A percentile compares a stretch with the other conserved stretches of the same genome.
Evolutionary conservation across 2,888 invertebrate species (phyloP).

Genomic region (Rhyacophila evoluta): DNA sequence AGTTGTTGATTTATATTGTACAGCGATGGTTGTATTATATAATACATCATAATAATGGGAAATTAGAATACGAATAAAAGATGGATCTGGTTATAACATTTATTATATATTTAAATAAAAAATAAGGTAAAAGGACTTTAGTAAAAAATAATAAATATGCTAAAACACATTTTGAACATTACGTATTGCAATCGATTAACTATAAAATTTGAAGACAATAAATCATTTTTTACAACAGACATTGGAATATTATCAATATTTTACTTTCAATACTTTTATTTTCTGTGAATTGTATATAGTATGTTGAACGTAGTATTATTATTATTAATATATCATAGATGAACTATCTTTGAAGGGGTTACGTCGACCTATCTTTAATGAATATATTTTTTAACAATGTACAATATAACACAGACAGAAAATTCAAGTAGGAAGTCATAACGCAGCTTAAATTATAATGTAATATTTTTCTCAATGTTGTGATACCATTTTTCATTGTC

Average conservation of each 20-base stretch:
- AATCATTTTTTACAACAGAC: neutral
- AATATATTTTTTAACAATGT: neutral
- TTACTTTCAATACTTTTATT: no score
- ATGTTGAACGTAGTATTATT: neutral
- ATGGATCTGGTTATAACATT: conserved; percentile 1
- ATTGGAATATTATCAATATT: no score
- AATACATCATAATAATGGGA: no score
- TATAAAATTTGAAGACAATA: no score
- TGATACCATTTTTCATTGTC: no score
- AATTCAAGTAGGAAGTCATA: neutral
- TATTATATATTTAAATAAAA: neutral
- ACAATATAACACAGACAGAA: neutral
- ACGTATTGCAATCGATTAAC: no score
- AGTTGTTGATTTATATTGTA: no score
- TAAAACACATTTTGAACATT: neutral
- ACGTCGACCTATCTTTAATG: neutral
- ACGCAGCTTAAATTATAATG: neutral
- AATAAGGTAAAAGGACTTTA: neutral
- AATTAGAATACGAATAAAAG: neutral
- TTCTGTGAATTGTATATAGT: neutral
- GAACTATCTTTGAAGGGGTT: neutral
- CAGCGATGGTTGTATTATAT: no score
- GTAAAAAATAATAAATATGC: neutral
- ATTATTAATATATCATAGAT: no score
- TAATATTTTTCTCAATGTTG: no score